Evolutionary conservation across 2,113 vertebrate genomes (phyloP).

Genomic region (Thomomys bottae): DNA sequence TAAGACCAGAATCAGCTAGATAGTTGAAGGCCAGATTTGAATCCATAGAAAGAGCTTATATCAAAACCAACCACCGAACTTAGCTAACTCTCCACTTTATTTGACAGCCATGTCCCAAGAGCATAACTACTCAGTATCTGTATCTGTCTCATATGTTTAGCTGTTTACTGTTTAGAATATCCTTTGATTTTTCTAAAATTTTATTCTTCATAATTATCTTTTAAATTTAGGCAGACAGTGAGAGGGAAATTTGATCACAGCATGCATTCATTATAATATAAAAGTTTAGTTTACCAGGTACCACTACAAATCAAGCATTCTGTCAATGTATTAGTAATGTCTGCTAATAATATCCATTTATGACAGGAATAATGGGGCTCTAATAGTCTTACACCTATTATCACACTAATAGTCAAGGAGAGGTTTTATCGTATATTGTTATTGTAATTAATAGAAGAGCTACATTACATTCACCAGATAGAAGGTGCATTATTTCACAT

Average conservation of each 20-base stretch:
- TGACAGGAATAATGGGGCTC: background rate
- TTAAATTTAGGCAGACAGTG: slow-evolving; percentile 1
- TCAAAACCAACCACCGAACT: background rate
- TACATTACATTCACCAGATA: too few relatives aligned
- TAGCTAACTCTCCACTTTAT: background rate
- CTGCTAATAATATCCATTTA: background rate
- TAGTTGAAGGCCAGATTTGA: background rate
- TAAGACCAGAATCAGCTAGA: too few relatives aligned
- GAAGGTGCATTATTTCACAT: too few relatives aligned
- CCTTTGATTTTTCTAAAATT: background rate
- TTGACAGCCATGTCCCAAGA: background rate
- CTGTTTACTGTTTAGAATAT: background rate
- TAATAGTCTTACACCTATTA: background rate
- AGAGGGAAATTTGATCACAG: background rate
- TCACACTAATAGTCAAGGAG: background rate
- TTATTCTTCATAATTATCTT: background rate
- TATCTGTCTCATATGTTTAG: background rate
- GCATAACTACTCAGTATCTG: background rate
- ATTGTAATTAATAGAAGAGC: too few relatives aligned
- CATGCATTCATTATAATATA: slow-evolving; percentile 12
- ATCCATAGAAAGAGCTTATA: background rate
- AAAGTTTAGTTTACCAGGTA: background rate
- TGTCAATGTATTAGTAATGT: background rate
- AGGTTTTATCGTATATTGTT: too few relatives aligned
- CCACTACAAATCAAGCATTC: background rate